A percentile compares a stretch with the other conserved stretches of the same genome.
Conservation (phyloP, 2,113 vertebrate species). For the Erpornis zantholeuca region DNA sequence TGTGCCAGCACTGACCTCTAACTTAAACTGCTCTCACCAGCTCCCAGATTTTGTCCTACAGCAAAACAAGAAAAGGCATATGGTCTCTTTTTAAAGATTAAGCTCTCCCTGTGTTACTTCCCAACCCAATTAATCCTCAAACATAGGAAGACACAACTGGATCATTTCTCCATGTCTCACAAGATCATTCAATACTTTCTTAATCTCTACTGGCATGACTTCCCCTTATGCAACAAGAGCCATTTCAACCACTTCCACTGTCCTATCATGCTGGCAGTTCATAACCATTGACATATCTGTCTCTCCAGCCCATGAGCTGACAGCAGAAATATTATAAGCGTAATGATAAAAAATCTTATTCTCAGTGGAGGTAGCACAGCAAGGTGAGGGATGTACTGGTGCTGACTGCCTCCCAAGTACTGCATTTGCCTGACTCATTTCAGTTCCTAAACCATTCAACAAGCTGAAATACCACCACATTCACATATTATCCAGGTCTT, state of each 20-base stretch:
- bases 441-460: not conserved
- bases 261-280: not conserved
- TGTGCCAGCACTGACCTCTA: not conserved
- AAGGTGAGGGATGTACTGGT: not conserved
- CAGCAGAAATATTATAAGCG: not conserved
- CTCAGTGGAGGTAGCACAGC: not conserved
- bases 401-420: not conserved
- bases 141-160: not conserved
- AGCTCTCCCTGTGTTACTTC: not conserved
- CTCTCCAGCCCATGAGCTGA: not conserved
- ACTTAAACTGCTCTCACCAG: not conserved
- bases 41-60: not conserved
- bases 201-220: not conserved
- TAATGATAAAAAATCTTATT: not conserved
- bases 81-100: not conserved
- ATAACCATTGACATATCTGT: not conserved
- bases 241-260: not conserved
- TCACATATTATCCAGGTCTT: not conserved
- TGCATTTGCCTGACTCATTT: not conserved
- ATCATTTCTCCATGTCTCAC: not conserved
- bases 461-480: not conserved
- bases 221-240: not conserved
- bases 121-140: not conserved
- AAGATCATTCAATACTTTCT: not conserved
- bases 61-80: not conserved